Evolutionary conservation across 2,888 invertebrate species (phyloP).

Genomic region (Gastrophysa polygoni): DNA sequence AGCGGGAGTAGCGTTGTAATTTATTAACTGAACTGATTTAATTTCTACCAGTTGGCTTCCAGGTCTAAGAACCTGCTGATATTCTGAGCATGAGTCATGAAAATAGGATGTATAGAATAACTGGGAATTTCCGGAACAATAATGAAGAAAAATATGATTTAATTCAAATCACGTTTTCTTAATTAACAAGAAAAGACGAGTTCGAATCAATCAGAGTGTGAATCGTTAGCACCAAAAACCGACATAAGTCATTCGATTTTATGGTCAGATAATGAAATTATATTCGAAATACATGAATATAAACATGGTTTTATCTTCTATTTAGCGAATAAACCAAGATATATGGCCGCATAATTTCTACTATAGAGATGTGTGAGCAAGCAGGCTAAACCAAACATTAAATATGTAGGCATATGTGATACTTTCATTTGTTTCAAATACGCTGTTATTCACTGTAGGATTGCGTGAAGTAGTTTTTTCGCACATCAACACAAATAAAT

Average conservation of each 20-base stretch:
- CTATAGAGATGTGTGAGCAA: background rate
- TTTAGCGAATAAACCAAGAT: background rate
- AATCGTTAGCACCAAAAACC: conserved; percentile 39
- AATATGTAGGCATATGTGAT: no score
- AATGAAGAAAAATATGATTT: background rate
- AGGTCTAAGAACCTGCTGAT: no score
- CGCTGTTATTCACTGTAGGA: no score
- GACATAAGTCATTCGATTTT: conserved; percentile 29
- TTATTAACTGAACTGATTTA: no score
- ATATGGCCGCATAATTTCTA: background rate
- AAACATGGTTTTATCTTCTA: background rate
- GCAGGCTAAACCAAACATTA: background rate
- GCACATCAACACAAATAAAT: no score
- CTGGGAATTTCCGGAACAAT: no score
- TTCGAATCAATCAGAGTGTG: conserved; percentile 41
- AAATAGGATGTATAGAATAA: no score
- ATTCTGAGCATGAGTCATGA: no score
- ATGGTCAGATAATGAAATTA: conserved; percentile 30
- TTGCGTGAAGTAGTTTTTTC: no score
- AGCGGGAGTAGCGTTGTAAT: no score
- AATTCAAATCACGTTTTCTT: background rate
- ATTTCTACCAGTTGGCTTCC: no score
- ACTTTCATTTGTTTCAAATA: no score
- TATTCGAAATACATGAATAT: background rate
- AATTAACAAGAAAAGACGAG: background rate